Evolutionary conservation across 2,113 vertebrate species (phyloP), one percentile per base, ranked within the genome.

Genomic region (Zootoca vivipara): DNA sequence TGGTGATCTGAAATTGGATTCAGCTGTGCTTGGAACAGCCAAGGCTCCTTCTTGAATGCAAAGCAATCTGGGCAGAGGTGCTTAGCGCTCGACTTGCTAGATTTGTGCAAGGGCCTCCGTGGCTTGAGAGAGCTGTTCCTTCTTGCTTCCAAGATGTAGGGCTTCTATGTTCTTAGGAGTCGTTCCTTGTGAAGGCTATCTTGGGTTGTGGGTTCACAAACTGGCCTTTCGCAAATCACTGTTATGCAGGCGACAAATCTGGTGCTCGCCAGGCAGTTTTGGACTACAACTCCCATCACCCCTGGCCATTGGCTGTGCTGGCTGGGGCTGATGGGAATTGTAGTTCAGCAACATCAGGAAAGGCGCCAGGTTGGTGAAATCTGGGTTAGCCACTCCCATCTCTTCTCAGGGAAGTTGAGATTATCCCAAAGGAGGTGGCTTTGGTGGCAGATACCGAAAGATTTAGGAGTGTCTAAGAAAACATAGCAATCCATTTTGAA

Each of bases 81-180:
- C 86, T 90, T 77, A 91, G 92, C 78, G 86, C 87, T 92, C 38
- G 92, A 92, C 79, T 84, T 84, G 38, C 80, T 87, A 90, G 67
- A 92, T 87, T 91, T 92, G 92, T 94, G 94, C 93, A 52, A 79
- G 77, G 89, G 64, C 85, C 89, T 91, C 85, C 4, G 87, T 77
- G 79, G 91, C 84, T 91, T 65, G 91, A 64, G 81, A 89, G 89
- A 77, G 69, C 90, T 83, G 88, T 1, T 72, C 74, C 83, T 93
- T 89, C 92, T 62, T 70, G 78, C 90, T 94, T 92, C 92, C 89
- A 86, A 86, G 86, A 1, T 9, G 10, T 12, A 52, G 10, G 46
- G 46, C 89, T 85, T 12, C 89, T 64, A 58, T 58, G 2, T 3
- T 86, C 91, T 56, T 90, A 52, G 85, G 89, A 89, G 58, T 73